Percentiles rank a stretch among this genome's conserved stretches.
These are phyloP conservation scores for Aleiodes alternator DNA, from an alignment of 2,888 invertebrate genomes.

Conservation along the genomic window DNA sequence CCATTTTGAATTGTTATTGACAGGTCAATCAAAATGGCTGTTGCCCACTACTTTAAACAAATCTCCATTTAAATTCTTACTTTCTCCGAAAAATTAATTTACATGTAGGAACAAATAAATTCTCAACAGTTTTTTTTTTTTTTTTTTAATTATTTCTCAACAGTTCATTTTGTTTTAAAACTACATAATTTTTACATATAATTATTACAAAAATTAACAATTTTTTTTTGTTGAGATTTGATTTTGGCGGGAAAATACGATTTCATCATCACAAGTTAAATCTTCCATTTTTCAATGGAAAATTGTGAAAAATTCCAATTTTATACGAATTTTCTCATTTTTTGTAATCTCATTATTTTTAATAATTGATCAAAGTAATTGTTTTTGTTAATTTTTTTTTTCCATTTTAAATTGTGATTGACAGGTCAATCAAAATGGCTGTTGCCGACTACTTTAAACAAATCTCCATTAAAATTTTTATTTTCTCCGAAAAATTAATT, in stretches of 20 bases:
- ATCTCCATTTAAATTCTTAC: not conserved
- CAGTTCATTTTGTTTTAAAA: not conserved
- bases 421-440: not conserved
- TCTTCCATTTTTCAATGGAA: too few relatives aligned
- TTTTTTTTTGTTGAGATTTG: not conserved
- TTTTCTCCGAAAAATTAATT: slow-evolving; percentile 2
- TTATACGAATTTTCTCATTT: too few relatives aligned
- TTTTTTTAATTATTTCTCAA: too few relatives aligned
- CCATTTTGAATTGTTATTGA: not conserved
- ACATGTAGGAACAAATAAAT: slow-evolving; percentile 1
- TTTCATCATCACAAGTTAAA: not conserved
- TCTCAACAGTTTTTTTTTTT: too few relatives aligned
- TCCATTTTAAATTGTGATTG: not conserved
- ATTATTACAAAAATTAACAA: not conserved
- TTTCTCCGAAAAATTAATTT: not conserved
- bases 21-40: not conserved
- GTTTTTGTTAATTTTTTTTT: not conserved
- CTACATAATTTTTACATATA: not conserved
- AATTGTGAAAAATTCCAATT: too few relatives aligned
- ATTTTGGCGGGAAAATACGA: slow-evolving; percentile 38
- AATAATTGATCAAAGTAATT: not conserved
- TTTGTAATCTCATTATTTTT: too few relatives aligned
- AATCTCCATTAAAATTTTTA: not conserved
- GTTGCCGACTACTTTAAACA: not conserved
- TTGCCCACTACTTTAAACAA: not conserved